Evolutionary conservation across 2,888 invertebrate genomes (phyloP).

Genomic region (Tuta absoluta): DNA sequence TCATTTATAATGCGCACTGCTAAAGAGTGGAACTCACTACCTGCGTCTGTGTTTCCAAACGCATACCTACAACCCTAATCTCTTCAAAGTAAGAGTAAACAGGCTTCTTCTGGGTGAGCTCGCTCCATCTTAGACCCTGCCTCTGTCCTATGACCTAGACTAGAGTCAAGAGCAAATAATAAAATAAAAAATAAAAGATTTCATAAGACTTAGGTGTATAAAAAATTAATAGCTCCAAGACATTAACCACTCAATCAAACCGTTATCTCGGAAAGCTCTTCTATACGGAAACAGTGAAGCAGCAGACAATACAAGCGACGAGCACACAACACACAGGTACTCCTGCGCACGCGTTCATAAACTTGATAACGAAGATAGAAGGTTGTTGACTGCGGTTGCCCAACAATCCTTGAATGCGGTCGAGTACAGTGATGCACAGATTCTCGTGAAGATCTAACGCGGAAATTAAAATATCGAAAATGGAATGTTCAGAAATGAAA

Average conservation of each 20-base stretch:
- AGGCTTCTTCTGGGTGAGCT: too few relatives aligned
- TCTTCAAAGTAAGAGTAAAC: too few relatives aligned
- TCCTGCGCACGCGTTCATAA: slow-evolving; percentile 55
- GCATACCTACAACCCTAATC: too few relatives aligned
- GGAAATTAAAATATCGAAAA: background rate
- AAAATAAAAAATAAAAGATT: too few relatives aligned
- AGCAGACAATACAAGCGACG: background rate
- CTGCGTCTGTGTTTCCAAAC: too few relatives aligned
- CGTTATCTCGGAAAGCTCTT: background rate
- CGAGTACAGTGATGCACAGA: slow-evolving; percentile 11
- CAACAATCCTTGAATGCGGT: slow-evolving; percentile 25
- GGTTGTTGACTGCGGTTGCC: slow-evolving; percentile 57
- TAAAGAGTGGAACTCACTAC: too few relatives aligned
- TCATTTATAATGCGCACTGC: too few relatives aligned
- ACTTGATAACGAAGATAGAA: slow-evolving; percentile 61
- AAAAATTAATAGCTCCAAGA: too few relatives aligned
- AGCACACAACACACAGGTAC: slow-evolving; percentile 25
- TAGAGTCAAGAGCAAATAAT: too few relatives aligned
- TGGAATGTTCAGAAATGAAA: background rate
- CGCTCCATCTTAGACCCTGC: too few relatives aligned
- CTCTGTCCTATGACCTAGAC: too few relatives aligned
- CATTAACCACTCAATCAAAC: background rate
- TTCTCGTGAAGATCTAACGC: background rate
- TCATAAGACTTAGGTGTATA: too few relatives aligned
- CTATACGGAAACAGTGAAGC: slow-evolving; percentile 7